A percentile compares a stretch with the other conserved stretches of the same genome.
Conservation (phyloP, 2,113 vertebrate species). For the Dasyornis broadbenti region DNA sequence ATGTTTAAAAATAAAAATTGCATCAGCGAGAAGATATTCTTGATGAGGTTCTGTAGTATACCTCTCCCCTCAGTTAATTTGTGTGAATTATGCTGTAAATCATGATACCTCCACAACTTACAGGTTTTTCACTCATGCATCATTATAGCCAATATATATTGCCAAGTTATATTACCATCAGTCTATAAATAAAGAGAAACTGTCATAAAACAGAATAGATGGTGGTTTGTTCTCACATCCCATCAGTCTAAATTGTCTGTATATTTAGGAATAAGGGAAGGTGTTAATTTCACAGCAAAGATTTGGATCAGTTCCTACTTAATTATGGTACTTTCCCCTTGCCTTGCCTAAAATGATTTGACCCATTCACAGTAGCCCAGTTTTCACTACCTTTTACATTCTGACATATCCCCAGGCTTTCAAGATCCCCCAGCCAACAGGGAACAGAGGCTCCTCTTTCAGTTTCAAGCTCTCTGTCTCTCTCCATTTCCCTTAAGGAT, state of each 20-base stretch:
- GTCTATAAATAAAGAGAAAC: background rate
- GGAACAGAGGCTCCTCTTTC: slow-evolving; percentile 7
- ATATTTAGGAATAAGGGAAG: background rate
- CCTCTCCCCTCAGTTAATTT: background rate
- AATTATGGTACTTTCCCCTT: background rate
- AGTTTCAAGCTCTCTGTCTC: background rate
- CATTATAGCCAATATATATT: background rate
- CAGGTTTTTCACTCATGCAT: slow-evolving; percentile 8
- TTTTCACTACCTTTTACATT: background rate
- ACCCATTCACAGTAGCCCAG: background rate
- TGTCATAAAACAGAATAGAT: background rate
- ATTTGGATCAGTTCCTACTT: background rate
- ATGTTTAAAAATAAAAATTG: slow-evolving; percentile 58
- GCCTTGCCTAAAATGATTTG: background rate
- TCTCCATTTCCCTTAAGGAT: background rate
- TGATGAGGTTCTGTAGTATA: background rate
- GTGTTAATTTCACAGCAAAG: slow-evolving; percentile 2
- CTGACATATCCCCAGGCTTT: background rate
- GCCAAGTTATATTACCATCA: background rate
- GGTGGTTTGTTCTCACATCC: background rate
- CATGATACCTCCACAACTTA: background rate
- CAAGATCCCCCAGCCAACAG: background rate
- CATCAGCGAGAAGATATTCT: slow-evolving; percentile 14
- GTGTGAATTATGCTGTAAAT: slow-evolving; percentile 3
- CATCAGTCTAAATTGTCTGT: background rate